Base-by-base conservation (phyloP, 1,140 invertebrate genomes). In the Propsilocerus akamusi region DNA sequence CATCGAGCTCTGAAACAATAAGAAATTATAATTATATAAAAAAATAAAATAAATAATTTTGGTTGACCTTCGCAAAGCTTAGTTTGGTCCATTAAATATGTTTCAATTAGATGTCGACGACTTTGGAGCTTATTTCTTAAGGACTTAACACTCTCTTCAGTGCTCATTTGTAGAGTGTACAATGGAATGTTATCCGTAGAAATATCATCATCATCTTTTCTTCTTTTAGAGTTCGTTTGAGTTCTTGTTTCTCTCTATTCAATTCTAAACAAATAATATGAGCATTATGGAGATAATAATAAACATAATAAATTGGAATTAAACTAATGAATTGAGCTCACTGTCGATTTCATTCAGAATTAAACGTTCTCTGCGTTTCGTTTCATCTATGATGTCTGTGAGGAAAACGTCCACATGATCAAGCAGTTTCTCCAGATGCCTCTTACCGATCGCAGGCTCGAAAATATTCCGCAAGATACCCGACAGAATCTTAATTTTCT, bases 1-100 rank as follows among this genome's bases (percentile, higher is more conserved):
- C 64, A 8, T 67, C 68, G 4, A 73, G 61, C 14, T 51, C 50
- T 41, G 17, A 17, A 41, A 14, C 17, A 17, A 17, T 41, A 20
- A 41, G 28, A 30, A n/a, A n/a, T n/a, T n/a, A n/a, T n/a, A n/a
- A n/a, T n/a, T n/a, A n/a, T n/a, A n/a, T n/a, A n/a, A n/a, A n/a
- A n/a, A n/a, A n/a, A n/a, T n/a, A n/a, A n/a, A n/a, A n/a, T n/a
- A n/a, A n/a, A n/a, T n/a, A n/a, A n/a, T n/a, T n/a, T n/a, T n/a
- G n/a, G n/a, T n/a, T 30, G 2, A 30, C 28, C 28, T 0, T 6
- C 12, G 22, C 50, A 51, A 6, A 51, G 14, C 1, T 3, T 11
- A 5, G 47, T 20, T n/a, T 47, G 41, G 20, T 34, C 30, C 1
- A 12, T n/a, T 6, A 50, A 14, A 20, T 7, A 46, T 2, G 41